phyloP scores from a whole-genome alignment of 2,888 invertebrate species.

The Synergus umbraculus region DNA sequence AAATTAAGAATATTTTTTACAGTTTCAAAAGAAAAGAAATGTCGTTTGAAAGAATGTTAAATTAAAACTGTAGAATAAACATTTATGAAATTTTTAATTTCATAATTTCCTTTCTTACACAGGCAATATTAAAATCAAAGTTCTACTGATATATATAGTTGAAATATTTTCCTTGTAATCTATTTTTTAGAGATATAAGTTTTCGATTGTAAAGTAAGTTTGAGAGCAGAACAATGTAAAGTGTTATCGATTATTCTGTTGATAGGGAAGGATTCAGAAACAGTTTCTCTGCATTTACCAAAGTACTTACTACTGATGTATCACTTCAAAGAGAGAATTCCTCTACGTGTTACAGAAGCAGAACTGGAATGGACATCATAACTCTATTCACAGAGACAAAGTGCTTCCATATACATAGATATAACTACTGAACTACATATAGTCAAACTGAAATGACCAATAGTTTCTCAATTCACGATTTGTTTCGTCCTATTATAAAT shows the following conservation, averaged over 20 bases:
- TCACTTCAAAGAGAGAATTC: constrained; percentile 34
- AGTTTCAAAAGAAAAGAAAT: no score
- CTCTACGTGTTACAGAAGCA: constrained; percentile 26
- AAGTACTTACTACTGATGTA: neutral
- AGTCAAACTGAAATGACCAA: constrained; percentile 19
- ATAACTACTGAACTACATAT: constrained; percentile 17
- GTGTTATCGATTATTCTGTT: neutral
- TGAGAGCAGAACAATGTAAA: neutral
- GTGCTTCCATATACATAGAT: constrained; percentile 22
- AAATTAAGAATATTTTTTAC: no score
- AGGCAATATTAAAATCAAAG: no score
- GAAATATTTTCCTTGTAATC: neutral
- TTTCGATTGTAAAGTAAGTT: neutral
- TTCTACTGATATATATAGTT: neutral
- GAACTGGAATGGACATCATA: constrained; percentile 34
- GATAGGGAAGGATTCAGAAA: constrained; percentile 12
- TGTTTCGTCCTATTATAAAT: neutral
- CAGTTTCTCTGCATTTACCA: constrained; percentile 7
- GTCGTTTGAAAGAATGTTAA: neutral
- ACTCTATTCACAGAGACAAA: constrained; percentile 25
- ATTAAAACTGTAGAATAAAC: neutral
- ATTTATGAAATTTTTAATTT: neutral
- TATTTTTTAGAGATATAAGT: neutral
- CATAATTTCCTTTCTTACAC: neutral
- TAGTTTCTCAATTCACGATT: neutral